Evolutionary conservation across 2,113 vertebrate species (phyloP).

Genomic region (Bostrychus sinensis): DNA sequence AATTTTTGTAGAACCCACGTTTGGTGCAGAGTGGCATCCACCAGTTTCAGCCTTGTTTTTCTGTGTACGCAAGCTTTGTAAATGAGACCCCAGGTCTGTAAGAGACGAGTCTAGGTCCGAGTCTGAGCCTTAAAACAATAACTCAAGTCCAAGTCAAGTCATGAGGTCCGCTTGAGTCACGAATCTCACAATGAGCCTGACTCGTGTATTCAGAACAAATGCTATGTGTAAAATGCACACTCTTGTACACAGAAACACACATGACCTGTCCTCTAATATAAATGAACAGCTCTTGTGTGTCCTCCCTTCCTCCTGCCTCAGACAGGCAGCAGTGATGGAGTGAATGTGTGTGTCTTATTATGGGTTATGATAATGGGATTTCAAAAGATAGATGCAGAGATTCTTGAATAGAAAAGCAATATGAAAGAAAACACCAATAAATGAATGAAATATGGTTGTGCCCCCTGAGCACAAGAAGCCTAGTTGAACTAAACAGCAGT

Average conservation of each 20-base stretch:
- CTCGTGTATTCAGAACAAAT: too few relatives aligned
- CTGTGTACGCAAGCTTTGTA: too few relatives aligned
- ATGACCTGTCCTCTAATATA: background rate
- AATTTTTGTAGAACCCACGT: too few relatives aligned
- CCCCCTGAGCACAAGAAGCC: constrained; percentile 17
- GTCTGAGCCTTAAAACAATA: too few relatives aligned
- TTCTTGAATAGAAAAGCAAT: constrained; percentile 46
- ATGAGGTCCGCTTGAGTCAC: too few relatives aligned
- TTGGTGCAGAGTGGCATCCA: too few relatives aligned
- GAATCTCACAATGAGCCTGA: too few relatives aligned
- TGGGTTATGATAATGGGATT: constrained; percentile 61
- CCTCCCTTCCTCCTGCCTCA: constrained; percentile 7
- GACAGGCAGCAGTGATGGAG: constrained; percentile 32
- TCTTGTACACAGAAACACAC: background rate
- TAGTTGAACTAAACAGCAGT: constrained; percentile 6
- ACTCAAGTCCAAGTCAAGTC: too few relatives aligned
- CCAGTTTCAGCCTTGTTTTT: too few relatives aligned
- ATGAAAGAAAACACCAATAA: constrained; percentile 36
- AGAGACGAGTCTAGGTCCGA: too few relatives aligned
- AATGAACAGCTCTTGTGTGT: constrained; percentile 24
- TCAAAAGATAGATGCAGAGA: constrained; percentile 52
- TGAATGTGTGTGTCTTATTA: constrained; percentile 40
- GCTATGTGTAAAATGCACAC: background rate
- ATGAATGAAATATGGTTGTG: constrained; percentile 30
- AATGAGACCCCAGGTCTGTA: too few relatives aligned